These are phyloP conservation scores for Dryobotodes eremita DNA, from an alignment of 2,888 invertebrate genomes.

Conservation along the genomic window DNA sequence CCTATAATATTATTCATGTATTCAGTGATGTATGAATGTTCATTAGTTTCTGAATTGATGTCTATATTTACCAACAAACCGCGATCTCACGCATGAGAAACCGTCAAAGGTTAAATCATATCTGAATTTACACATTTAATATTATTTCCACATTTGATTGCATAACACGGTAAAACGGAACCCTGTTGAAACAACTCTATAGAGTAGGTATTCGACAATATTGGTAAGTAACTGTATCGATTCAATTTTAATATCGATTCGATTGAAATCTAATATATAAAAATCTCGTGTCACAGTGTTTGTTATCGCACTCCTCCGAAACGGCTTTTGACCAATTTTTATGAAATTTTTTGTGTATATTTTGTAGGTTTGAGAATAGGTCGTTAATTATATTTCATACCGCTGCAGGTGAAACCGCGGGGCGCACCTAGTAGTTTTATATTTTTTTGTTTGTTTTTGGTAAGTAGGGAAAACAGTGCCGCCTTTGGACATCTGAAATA, in stretches of 20 bases:
- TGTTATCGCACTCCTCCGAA: no score
- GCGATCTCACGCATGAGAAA: constrained; percentile 4
- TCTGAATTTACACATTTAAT: constrained; percentile 11
- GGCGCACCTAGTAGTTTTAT: no score
- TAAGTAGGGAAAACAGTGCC: no score
- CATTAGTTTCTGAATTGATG: not conserved
- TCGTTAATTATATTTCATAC: no score
- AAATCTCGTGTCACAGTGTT: no score
- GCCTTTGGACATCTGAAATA: no score
- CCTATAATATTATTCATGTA: not conserved
- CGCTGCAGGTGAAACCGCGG: no score
- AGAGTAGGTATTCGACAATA: not conserved
- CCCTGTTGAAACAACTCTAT: not conserved
- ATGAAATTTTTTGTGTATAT: no score
- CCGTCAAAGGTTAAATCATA: constrained; percentile 25
- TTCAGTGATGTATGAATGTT: not conserved
- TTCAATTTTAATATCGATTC: not conserved
- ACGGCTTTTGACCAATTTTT: no score
- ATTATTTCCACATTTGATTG: constrained; percentile 27
- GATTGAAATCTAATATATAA: no score
- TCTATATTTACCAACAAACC: constrained; percentile 6
- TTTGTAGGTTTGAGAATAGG: no score
- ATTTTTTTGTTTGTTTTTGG: no score
- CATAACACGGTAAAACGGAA: not conserved
- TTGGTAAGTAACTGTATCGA: not conserved